A percentile compares a stretch with the other conserved stretches of the same genome.
Conservation (phyloP, 2,888 invertebrate genomes). For the Brachypalpus laphriformis region DNA sequence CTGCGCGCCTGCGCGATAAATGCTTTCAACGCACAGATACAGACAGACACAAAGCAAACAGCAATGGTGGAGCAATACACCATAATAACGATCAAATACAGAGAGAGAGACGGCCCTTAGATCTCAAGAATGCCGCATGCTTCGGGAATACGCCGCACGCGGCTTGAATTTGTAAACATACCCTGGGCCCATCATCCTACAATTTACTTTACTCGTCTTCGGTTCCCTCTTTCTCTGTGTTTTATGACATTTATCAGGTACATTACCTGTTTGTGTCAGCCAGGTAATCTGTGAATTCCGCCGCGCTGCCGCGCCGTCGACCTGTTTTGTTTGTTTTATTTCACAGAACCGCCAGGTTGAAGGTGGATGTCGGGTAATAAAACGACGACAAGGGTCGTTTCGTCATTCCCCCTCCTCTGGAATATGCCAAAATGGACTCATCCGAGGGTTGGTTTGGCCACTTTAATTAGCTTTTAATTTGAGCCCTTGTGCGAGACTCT, state of each 20-base stretch:
- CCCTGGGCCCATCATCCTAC: constrained; percentile 17
- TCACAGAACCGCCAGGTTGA: constrained; percentile 55
- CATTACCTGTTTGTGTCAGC: constrained; percentile 65
- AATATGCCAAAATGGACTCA: constrained; percentile 30
- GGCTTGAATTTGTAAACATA: constrained; percentile 69
- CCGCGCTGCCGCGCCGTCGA: constrained; percentile 11
- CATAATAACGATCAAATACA: constrained; percentile 52
- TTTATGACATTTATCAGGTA: constrained; percentile 71
- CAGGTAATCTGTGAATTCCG: constrained; percentile 41
- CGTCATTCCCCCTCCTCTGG: not conserved
- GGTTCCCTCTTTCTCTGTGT: not conserved
- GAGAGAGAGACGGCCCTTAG: constrained; percentile 44
- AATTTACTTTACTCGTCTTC: constrained; percentile 2
- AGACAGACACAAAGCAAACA: constrained; percentile 43
- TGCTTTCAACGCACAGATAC: constrained; percentile 53
- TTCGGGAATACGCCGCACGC: constrained; percentile 69
- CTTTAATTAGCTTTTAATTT: constrained; percentile 71
- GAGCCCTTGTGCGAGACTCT: constrained; percentile 48
- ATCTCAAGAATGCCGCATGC: constrained; percentile 68
- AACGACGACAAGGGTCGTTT: constrained; percentile 12
- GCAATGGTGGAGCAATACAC: constrained; percentile 16
- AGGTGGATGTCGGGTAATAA: constrained; percentile 57
- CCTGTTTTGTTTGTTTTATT: constrained; percentile 59
- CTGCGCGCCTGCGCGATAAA: constrained; percentile 52
- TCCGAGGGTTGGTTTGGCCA: constrained; percentile 30